A percentile compares a stretch with the other conserved stretches of the same genome.
phyloP scores from a whole-genome alignment of 2,113 vertebrate species.

The Paradisaea rubra region DNA sequence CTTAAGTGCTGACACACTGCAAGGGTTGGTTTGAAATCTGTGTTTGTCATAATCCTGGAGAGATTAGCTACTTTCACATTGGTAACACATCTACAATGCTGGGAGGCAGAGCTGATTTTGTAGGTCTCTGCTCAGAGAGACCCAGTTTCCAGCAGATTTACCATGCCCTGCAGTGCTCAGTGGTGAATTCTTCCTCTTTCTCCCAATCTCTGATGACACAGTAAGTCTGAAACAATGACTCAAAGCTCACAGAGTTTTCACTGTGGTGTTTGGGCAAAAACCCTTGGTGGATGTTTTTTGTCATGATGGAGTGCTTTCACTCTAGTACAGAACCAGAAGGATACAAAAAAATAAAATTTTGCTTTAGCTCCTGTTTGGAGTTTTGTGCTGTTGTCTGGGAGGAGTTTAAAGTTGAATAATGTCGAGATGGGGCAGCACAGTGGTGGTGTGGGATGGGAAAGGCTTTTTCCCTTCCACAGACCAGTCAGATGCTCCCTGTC shows the following conservation, averaged over 20 bases:
- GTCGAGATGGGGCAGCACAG: not conserved
- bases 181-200: not conserved
- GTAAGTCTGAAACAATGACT: not conserved
- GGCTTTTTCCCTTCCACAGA: not conserved
- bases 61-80: not conserved
- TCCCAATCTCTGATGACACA: not conserved
- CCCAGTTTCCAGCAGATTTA: not conserved
- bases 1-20: not conserved
- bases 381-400: not conserved
- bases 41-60: not conserved
- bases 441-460: not conserved
- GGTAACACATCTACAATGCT: rapidly evolving
- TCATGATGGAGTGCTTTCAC: not conserved
- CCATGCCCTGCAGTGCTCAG: not conserved
- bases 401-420: not conserved
- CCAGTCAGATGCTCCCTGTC: not conserved
- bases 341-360: not conserved
- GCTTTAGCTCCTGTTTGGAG: not conserved
- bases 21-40: not conserved
- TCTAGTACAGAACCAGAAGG: not conserved
- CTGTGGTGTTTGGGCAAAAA: not conserved
- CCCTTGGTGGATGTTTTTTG: not conserved
- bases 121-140: not conserved
- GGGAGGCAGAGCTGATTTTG: not conserved
- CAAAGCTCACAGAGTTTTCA: not conserved